A percentile compares a stretch with the other conserved stretches of the same genome.
phyloP scores from a whole-genome alignment of 2,888 invertebrate genomes.

The Leistus spinibarbis region DNA sequence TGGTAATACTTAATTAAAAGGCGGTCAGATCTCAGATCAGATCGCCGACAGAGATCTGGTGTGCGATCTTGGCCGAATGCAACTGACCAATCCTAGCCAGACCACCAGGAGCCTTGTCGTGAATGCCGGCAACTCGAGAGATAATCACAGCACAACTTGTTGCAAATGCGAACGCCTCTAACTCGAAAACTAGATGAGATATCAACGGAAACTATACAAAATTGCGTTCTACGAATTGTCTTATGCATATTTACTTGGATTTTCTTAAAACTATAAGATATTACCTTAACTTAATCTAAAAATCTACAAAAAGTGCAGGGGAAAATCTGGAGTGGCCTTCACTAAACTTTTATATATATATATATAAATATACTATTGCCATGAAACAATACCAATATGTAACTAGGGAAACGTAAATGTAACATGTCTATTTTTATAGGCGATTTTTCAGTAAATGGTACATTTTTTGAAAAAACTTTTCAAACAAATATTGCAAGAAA shows the following conservation, averaged over 20 bases:
- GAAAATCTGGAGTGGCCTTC: no score
- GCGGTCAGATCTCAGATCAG: not conserved
- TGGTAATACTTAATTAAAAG: slow-evolving; percentile 1
- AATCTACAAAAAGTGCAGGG: no score
- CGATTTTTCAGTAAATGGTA: no score
- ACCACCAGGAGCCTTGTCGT: not conserved
- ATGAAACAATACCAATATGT: no score
- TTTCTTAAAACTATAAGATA: no score
- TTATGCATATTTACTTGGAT: not conserved
- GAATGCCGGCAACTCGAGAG: not conserved
- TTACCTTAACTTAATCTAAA: no score
- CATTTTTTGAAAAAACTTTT: no score
- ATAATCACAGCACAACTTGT: not conserved
- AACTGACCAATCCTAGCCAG: not conserved
- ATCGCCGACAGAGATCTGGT: not conserved
- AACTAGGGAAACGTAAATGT: no score
- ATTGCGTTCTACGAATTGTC: not conserved
- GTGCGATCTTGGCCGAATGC: not conserved
- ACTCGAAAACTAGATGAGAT: not conserved
- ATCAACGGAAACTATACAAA: not conserved
- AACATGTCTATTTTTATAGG: no score
- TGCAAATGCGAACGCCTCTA: not conserved
- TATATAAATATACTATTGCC: no score
- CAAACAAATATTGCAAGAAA: no score
- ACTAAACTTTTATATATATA: no score